Evolutionary conservation across 1,140 invertebrate species (phyloP), one percentile per base, ranked within the genome.

Genomic region (Bombyx mori): DNA sequence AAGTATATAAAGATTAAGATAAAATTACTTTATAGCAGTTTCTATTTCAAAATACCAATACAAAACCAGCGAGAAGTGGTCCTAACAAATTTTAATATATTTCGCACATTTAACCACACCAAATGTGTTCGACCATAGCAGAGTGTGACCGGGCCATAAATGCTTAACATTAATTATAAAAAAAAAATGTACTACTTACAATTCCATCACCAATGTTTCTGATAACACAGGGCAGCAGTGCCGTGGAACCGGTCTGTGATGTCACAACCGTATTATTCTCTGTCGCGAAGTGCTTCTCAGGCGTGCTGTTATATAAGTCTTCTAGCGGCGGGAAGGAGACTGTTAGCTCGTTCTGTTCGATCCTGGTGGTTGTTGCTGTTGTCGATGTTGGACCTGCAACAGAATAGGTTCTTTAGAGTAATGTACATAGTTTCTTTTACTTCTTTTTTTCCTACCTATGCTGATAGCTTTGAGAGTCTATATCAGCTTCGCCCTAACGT

Each of bases 121-220:
- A 18, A 18, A 18, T 18, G 12, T 18, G 12, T 18, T 18, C 12
- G 12, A 18, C 12, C 12, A 18, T 18, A 18, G 12, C 12, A 18
- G 12, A 18, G 12, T 18, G 12, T 18, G 12, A 18, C 12, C 12
- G 12, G 12, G 12, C 12, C 12, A 0, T 18, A 18, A 18, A 18
- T 18, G 12, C 12, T 18, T 18, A 18, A 18, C 0, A 18, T 18
- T 18, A 18, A 56, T n/a, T 54, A 12, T 52, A 56, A 63, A 18
- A 6, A 6, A 18, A 18, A 18, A 18, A 0, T 18, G 12, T 18
- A 18, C 12, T 70, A 83, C 94, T 95, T 85, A 96, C 95, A 89
- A 94, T 92, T 71, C 94, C 94, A 73, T 96, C 94, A 52, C 94
- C 94, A 65, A 95, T 93, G 77, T 95, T 94, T 69, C 92, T 92